Conservation (phyloP, 2,888 invertebrate genomes). For the Zele albiditarsus region DNA sequence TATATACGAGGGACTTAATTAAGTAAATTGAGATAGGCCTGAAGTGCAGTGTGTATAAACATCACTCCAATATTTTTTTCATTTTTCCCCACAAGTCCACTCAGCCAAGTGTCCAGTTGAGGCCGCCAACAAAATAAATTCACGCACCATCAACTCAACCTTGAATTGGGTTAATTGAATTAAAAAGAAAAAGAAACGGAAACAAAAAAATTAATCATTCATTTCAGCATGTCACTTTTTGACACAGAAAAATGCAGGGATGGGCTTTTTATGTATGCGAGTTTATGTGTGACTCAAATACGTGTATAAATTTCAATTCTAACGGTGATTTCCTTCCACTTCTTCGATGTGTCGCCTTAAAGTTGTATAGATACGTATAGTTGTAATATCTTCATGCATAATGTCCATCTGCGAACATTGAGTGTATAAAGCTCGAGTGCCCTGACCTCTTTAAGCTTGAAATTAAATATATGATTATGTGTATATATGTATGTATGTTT, state of each 20-base stretch:
- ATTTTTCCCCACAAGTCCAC: background rate
- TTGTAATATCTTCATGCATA: slow-evolving; percentile 20
- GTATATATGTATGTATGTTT: background rate
- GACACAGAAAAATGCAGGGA: slow-evolving; percentile 4
- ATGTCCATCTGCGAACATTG: background rate
- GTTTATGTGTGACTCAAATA: background rate
- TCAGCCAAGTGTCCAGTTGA: background rate
- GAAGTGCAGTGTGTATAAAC: background rate
- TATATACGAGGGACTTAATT: background rate
- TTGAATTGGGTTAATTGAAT: background rate
- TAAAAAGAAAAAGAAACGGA: background rate
- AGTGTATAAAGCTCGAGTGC: slow-evolving; percentile 30
- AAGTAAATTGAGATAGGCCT: background rate
- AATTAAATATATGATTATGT: slow-evolving; percentile 22
- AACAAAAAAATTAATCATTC: background rate
- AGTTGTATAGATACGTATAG: background rate
- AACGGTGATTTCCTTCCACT: slow-evolving; percentile 31
- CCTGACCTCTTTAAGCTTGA: slow-evolving; percentile 24
- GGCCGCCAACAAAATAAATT: background rate
- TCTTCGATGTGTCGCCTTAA: background rate
- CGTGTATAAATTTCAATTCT: slow-evolving; percentile 17
- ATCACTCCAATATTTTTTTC: background rate
- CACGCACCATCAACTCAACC: background rate
- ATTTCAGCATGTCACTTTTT: background rate
- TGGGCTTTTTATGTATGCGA: background rate